phyloP scores from a whole-genome alignment of 2,888 invertebrate species.

The Dione vanillae region DNA sequence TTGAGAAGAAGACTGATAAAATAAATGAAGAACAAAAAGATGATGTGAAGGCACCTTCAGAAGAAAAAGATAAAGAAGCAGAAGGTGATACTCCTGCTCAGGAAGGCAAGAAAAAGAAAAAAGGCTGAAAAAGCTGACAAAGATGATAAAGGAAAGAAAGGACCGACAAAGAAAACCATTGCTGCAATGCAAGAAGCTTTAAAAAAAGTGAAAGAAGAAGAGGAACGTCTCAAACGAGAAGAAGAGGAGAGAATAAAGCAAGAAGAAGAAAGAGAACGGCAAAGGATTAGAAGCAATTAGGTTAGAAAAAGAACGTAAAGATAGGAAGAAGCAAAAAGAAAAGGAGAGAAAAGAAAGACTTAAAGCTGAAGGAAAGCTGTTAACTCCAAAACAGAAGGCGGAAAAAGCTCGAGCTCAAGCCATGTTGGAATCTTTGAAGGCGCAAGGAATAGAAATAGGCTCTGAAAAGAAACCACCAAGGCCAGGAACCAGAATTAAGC shows the following conservation, averaged over 20 bases:
- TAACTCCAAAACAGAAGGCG: constrained; percentile 97
- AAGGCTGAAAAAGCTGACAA: constrained; percentile 80
- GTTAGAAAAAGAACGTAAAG: constrained; percentile 94
- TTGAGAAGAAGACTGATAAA: constrained; percentile 58
- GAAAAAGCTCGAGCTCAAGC: constrained; percentile 95
- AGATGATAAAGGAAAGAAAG: constrained; percentile 85
- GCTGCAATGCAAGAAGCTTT: constrained; percentile 96
- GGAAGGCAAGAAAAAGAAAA: constrained; percentile 79
- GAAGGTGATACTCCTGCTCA: constrained; percentile 64
- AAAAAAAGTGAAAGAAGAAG: constrained; percentile 94
- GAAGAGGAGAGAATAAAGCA: constrained; percentile 91
- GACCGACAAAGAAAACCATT: constrained; percentile 93
- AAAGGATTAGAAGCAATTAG: constrained; percentile 89
- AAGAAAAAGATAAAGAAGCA: constrained; percentile 67
- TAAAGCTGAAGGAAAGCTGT: constrained; percentile 97
- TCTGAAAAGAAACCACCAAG: constrained; percentile 86
- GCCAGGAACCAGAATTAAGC: constrained; percentile 90
- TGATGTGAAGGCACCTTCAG: constrained; percentile 68
- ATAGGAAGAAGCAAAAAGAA: constrained; percentile 95
- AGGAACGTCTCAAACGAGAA: constrained; percentile 88
- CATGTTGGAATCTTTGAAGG: constrained; percentile 94
- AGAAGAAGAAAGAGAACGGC: constrained; percentile 89
- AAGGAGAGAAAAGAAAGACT: constrained; percentile 96
- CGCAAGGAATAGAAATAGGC: constrained; percentile 93
- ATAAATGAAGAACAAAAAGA: constrained; percentile 65